Base-by-base conservation (phyloP, 2,888 invertebrate species). In the Stenodera caucasica region DNA sequence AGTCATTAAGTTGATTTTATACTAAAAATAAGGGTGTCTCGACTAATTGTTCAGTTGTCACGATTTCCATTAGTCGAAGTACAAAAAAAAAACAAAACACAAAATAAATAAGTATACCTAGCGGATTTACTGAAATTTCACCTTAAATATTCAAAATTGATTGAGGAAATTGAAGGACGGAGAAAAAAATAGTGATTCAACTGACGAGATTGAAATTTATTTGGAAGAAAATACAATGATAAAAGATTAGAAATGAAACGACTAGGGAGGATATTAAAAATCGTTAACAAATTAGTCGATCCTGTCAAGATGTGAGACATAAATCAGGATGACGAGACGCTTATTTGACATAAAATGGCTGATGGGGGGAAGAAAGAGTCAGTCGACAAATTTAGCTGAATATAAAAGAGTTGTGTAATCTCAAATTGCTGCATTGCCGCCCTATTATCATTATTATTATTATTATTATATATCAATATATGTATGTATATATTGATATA, bases 131-230 rank as follows among this genome's bases (percentile, higher is more conserved):
- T 26, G n/a, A n/a, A n/a, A n/a, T n/a, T n/a, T n/a, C n/a, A n/a
- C n/a, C n/a, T n/a, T n/a, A n/a, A n/a, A n/a, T n/a, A n/a, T n/a
- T n/a, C n/a, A n/a, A n/a, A n/a, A n/a, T n/a, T n/a, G n/a, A n/a
- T n/a, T 12, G 15, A 60, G 60, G 60, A 63, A 63, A 63, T 63
- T 63, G 60, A 57, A 63, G 60, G 57, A 55, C n/a, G n/a, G n/a
- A n/a, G n/a, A n/a, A 60, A 60, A 63, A 63, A 63, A 11, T 55
- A 56, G 50, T 53, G 60, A 63, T 63, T 62, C 29, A 29, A 57
- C 53, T 33, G 56, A 56, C 56, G 60, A 63, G 57, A 63, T 63
- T 63, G 57, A 57, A 63, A 63, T 63, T 63, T 63, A 63, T 63
- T 63, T 57, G 54, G n/a, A 33, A 33, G 32, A 33, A 21, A 32